Base-by-base conservation (phyloP, 2,797 vertebrate genomes). In the Rhinella marina region DNA sequence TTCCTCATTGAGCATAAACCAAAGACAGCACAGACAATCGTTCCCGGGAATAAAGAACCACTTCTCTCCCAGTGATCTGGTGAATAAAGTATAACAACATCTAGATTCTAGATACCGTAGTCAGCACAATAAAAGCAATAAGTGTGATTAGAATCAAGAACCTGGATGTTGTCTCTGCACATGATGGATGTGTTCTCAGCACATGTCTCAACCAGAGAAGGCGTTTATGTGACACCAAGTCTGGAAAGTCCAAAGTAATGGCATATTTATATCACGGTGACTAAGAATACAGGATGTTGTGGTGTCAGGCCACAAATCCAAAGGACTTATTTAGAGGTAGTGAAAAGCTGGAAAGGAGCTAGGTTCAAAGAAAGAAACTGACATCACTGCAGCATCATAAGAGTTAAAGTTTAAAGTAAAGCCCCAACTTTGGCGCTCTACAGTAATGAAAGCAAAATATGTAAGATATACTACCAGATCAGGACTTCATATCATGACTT, bases 231-330 rank as follows among this genome's bases (percentile, higher is more conserved):
- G 72, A 72, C 62, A 70, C 27, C 29, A n/a, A 59, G 86, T 68
- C 81, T 82, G 73, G 82, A 88, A 88, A 84, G 72, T 72, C 61
- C 62, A 70, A 19, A 83, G 41, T 72, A 64, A 54, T 50, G 57
- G 59, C 82, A 87, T 57, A 82, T 73, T 81, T 72, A 56, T 23
- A 64, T 72, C 17, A 29, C 19, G 77, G 48, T 87, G 81, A 68
- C 81, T 68, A 68, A 77, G 14, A 83, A 23, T 75, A 59, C 59
- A 77, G 86, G 86, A 78, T 83, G 81, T 73, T 66, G 66, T 81
- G 56, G 50, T 48, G 76, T 86, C 64, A 70, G 21, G 72, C 85
- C 41, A 57, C 64, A 72, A 25, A 54, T 23, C 50, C 50, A 52
- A 62, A 64, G 52, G 23, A 84, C n/a, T 21, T 57, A 59, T 59